Evolutionary conservation across 2,888 invertebrate species (phyloP), one percentile per base, ranked within the genome.

Genomic region (Perizoma affinitatum): DNA sequence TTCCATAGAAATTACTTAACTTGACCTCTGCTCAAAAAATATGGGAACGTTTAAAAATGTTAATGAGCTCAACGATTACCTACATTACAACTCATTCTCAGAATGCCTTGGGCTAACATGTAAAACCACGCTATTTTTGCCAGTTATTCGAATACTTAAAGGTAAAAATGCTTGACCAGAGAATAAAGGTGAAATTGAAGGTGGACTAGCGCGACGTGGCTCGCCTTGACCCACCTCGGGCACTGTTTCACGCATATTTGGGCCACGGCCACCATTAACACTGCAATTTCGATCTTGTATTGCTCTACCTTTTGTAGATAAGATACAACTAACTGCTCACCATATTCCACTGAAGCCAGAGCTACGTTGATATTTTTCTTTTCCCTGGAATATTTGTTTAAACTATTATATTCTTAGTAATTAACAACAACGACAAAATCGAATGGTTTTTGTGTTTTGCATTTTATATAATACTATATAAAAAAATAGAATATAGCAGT

Each of bases 231-330:
- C 55, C 55, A 47, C 43, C 60, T 47, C 43, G 9, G 44, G 42
- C 54, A 44, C 56, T 49, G 56, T 53, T 56, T 11, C 10, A 53
- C 43, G 53, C 57, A 49, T 10, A 61, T 61, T 54, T 49, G 61
- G 61, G 57, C 57, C 61, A 61, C 46, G 61, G 61, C 38, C 53
- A 50, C 5, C 43, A 43, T 57, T 40, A 50, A 54, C 54, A 46
- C 57, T 53, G 61, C 56, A 61, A 34, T 49, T 50, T 54, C 49
- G 49, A 53, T 61, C 7, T 33, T 35, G 5, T 10, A 48, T 22
- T 6, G n/a, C n/a, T 42, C 42, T 9, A 42, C 8, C 11, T 44
- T 22, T 6, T 44, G 44, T 6, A 11, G n/a, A n/a, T n/a, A 42
- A n/a, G 4, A 42, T n/a, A 42, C 42, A 42, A 9, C 4, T 42